phyloP scores from a whole-genome alignment of 1,140 invertebrate species.

The Aphaenogaster floridana region DNA sequence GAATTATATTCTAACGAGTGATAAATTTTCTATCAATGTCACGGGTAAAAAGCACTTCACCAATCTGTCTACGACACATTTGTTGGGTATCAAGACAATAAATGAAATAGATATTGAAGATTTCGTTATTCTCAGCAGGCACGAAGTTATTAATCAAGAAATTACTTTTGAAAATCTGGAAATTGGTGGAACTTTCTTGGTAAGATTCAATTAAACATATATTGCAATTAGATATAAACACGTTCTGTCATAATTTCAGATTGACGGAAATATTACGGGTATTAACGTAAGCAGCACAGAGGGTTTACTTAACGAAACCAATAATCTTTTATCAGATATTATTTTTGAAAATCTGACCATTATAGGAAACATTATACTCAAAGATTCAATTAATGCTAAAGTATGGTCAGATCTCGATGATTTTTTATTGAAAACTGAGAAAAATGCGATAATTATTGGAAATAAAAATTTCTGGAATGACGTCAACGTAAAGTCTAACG shows the following conservation, averaged over 20 bases:
- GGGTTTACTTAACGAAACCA: constrained; percentile 68
- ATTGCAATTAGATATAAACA: neutral
- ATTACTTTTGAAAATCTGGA: constrained; percentile 79
- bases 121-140: constrained; percentile 72
- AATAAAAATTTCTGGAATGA: constrained; percentile 74
- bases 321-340: constrained; percentile 57
- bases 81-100: constrained; percentile 68
- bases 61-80: constrained; percentile 45
- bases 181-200: constrained; percentile 70
- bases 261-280: constrained; percentile 77
- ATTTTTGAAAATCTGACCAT: constrained; percentile 74
- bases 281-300: neutral
- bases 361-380: constrained; percentile 73
- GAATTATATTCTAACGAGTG: constrained; percentile 69
- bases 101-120: constrained; percentile 77
- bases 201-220: constrained; percentile 42
- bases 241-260: constrained; percentile 60
- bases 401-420: constrained; percentile 73
- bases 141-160: constrained; percentile 69
- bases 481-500: constrained; percentile 63
- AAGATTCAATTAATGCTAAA: constrained; percentile 65
- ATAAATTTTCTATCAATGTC: constrained; percentile 42
- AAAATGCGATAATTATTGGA: constrained; percentile 73
- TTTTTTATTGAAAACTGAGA: constrained; percentile 75
- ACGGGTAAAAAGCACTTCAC: constrained; percentile 74